Evolutionary conservation across 2,888 invertebrate species (phyloP), one percentile per base, ranked within the genome.

Genomic region (Byasa hedistus): DNA sequence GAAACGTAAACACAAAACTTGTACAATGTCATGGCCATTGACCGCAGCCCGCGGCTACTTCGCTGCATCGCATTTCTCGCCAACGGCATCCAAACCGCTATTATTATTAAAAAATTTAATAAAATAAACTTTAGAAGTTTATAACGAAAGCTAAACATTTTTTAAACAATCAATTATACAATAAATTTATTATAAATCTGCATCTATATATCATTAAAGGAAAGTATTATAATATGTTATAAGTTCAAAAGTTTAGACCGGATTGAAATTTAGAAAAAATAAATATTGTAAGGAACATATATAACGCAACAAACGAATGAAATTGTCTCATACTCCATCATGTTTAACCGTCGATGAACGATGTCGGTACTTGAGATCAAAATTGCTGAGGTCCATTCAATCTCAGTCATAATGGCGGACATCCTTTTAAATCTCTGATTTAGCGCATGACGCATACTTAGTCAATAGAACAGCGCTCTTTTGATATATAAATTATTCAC

Each of bases 11-110:
- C 77, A 79, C 70, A 73, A 80, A 84, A 83, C 82, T 79, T 74
- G 81, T 82, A 79, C 87, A 86, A 83, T 86, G 86, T 87, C 85
- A 86, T 86, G 86, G 87, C 83, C 78, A 83, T 77, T 87, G 87
- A 87, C 87, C 87, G 84, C 81, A 44, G 68, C 70, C 73, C 70
- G 70, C 69, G 59, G 63, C 64, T 27, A 55, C 52, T 51, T n/a
- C 58, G 48, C 61, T 60, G 68, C 66, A 57, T 19, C 56, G 60
- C 27, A 15, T 60, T 58, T 44, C 55, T 48, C 12, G 10, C 24
- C 48, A 24, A 48, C 66, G 36, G 22, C 22, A 39, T 27, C 39
- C 39, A 27, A 17, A 32, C 27, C 51, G 32, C 24, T 3, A 36
- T 56, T 63, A 56, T 57, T 63, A 10, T 21, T 39, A 32, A 24